Evolutionary conservation across 2,113 vertebrate species (phyloP), one percentile per base, ranked within the genome.

Genomic region (Phylloscopus whistleri): DNA sequence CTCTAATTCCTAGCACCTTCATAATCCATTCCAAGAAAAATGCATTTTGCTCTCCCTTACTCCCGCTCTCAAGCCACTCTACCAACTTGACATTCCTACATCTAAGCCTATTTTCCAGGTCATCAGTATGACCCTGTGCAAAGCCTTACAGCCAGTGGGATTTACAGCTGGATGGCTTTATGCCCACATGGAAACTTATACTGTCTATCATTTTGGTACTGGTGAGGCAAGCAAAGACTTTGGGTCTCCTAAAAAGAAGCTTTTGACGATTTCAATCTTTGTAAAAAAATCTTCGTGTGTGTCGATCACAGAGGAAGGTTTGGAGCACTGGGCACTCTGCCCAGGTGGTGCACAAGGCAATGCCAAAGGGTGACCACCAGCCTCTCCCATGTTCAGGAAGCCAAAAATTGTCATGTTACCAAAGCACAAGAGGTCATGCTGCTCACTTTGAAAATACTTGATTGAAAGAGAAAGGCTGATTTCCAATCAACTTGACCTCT

Each of bases 81-180:
- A 93, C 73, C 84, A 95, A 94, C 66, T 1, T 90, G 76, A 86
- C 51, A 95, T 93, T 83, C 75, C 59, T 69, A 87, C 62, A 31
- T 55, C 46, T 95, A 96, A 96, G 94, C 80, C 67, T 93, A 51
- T 95, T 97, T 97, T 93, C 90, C 83, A 93, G 80, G 83, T 93
- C 86, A 90, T 31, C 49, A 31, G 44, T 26, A 35, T 9, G 74
- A 80, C 92, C 67, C 67, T 90, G 41, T 27, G 85, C 43, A 87
- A 95, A 94, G 51, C 83, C 46, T 89, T 84, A 70, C 24, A 89
- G 20, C 33, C 60, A 78, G 43, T 58, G 43, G 46, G 78, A 83
- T 91, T 91, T 87, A 89, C 39, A 87, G 51, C 51, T 83, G 87
- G 28, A 68, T 69, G 58, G 52, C 82, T 66, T 87, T 39, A 58